Base-by-base conservation (phyloP, 2,113 vertebrate species). In the Elephantulus edwardii region DNA sequence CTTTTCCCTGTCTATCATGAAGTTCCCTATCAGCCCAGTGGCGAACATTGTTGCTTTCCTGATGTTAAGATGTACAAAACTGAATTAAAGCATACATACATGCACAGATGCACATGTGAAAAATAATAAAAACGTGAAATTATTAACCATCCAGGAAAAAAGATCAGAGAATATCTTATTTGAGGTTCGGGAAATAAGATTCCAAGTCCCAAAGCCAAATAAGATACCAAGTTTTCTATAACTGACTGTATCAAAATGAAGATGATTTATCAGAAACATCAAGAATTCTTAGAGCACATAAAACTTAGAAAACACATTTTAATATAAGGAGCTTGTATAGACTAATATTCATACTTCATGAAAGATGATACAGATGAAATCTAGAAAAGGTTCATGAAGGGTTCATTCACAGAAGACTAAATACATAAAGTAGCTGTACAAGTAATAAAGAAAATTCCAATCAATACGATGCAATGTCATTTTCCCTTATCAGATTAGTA, bases 241-340 rank as follows among this genome's bases (percentile, higher is more conserved):
- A 88, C 3, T 40, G 20, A 88, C 19, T 87, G 71, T 30, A 71
- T 87, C 83, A 91, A 93, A 86, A 79, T 80, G 76, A 91, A 91
- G 92, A 68, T 68, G 76, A 76, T 90, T 93, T 33, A 86, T 91
- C n/a, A 80, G 38, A 84, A 46, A 48, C 52, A 66, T 80, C n/a
- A 83, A 89, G 76, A 86, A 48, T 83, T 83, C 48, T 72, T 42
- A 92, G 94, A 72, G 46, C 26, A 89, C n/a, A 64, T 20, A 83
- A 88, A 89, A 44, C 12, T 75, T 19, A 20, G 3, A 66, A 93
- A 93, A 81, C 33, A 68, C 9, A 64, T 40, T 95, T 88, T 58
- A 86, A 78, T 80, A 35, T 38, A 86, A 83, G 40, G 70, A 88
- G 28, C 33, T 56, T 7, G 33, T 62, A 58, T 76, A 83, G 50